Evolutionary conservation across 2,888 invertebrate genomes (phyloP), one percentile per base, ranked within the genome.

Genomic region (Acleris emargana): DNA sequence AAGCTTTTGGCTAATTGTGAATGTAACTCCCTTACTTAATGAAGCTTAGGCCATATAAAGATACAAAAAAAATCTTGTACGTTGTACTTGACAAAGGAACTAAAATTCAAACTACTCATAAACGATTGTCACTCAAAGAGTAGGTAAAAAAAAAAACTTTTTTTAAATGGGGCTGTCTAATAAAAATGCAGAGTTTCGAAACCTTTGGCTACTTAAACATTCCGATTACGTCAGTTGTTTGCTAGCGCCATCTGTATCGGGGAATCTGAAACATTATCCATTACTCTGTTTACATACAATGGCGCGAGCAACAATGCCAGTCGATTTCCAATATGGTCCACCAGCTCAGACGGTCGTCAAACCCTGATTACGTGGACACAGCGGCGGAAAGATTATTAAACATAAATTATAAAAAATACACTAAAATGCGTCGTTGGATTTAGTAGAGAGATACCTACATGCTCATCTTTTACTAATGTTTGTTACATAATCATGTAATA

Each of bases 281-380:
- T 69, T 72, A 70, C 68, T 60, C 64, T 62, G 76, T 78, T 77
- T 76, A 75, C 76, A 78, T 74, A 81, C 77, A 78, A 80, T 78
- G 68, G 68, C 45, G 58, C 70, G 53, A 62, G 57, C 74, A 74
- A 80, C 81, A 79, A 81, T 80, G 72, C 70, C 62, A 70, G 71
- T 73, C 73, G 74, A 76, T 80, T 80, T 75, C 77, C 79, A 78
- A 80, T 79, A 78, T 69, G n/a, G 69, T 76, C 75, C 73, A 69
- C 73, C 77, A 74, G 74, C 78, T 75, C 72, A 74, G 73, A 72
- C 71, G 83, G 80, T 79, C 79, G 76, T 80, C 83, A 78, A 80
- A 79, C 83, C 68, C 70, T 64, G 75, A 75, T 81, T 79, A 78
- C 77, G 78, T 71, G 77, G 77, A 84, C 81, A 82, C 75, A 83